Percentiles rank a stretch among this genome's conserved stretches.
Evolutionary conservation across 2,888 invertebrate species (phyloP).

Genomic region (Perithous albicinctus): DNA sequence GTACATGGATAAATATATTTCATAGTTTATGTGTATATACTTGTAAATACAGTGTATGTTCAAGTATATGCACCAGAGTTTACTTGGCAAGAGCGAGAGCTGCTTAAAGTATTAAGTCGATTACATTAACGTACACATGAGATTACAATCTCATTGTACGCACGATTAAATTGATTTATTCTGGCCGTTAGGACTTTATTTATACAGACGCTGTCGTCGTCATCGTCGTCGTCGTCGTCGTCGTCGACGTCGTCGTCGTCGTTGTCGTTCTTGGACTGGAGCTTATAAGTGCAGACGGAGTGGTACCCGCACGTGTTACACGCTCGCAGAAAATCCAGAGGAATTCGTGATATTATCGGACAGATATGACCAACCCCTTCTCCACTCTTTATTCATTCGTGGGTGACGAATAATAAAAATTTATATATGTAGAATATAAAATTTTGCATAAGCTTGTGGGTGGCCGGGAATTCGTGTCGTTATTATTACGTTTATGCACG

Average conservation of each 20-base stretch:
- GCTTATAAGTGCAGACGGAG: background rate
- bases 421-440: constrained; percentile 10
- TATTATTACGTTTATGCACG: constrained; percentile 60
- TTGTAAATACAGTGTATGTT: background rate
- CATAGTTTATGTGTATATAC: constrained; percentile 1
- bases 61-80: constrained; percentile 33
- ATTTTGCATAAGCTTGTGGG: constrained; percentile 52
- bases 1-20: constrained; percentile 34
- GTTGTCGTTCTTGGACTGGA: constrained; percentile 36
- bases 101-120: constrained; percentile 69
- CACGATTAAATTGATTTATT: constrained; percentile 80
- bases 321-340: constrained; percentile 31
- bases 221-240: constrained; percentile 44
- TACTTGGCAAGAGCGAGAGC: constrained; percentile 20
- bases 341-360: constrained; percentile 55
- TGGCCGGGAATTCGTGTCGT: constrained; percentile 73
- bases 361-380: constrained; percentile 32
- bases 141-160: constrained; percentile 71
- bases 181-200: constrained; percentile 74
- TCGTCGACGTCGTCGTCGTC: constrained; percentile 41
- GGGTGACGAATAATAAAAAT: constrained; percentile 30
- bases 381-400: constrained; percentile 23
- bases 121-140: constrained; percentile 72
- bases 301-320: constrained; percentile 11
- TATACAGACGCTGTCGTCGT: constrained; percentile 63